Percentiles rank a stretch among this genome's conserved stretches.
These are phyloP conservation scores for Parotocinclus haroldoi DNA, from an alignment of 2,797 vertebrate genomes.

Conservation along the genomic window DNA sequence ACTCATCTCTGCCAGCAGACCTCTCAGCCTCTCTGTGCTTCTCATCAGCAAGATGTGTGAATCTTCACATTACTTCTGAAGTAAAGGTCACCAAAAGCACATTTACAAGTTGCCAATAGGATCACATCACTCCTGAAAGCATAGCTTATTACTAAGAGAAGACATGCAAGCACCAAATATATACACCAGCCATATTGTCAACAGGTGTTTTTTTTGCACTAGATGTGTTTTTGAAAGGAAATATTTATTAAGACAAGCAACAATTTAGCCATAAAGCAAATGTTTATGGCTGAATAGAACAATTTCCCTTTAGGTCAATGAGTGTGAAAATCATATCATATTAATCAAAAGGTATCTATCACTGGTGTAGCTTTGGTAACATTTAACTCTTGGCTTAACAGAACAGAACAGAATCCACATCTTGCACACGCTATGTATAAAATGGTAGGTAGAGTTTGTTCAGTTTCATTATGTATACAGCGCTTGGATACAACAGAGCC, in stretches of 20 bases:
- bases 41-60: conserved; percentile 9
- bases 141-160: conserved; percentile 31
- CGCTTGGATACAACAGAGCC: conserved; percentile 1
- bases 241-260: too few relatives aligned
- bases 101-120: conserved; percentile 2
- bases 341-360: too few relatives aligned
- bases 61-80: conserved; percentile 6
- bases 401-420: neutral
- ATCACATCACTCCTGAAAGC: conserved; percentile 5
- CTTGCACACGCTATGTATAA: conserved; percentile 1
- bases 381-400: too few relatives aligned
- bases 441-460: neutral
- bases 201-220: neutral
- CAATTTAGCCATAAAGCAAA: neutral
- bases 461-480: neutral
- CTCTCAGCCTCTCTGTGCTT: conserved; percentile 1
- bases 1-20: conserved; percentile 5
- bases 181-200: too few relatives aligned
- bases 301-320: too few relatives aligned
- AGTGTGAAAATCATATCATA: too few relatives aligned
- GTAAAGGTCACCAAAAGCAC: conserved; percentile 27
- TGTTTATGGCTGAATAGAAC: neutral
- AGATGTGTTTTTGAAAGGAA: neutral
- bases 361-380: neutral
- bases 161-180: conserved; percentile 28